A percentile compares a stretch with the other conserved stretches of the same genome.
Evolutionary conservation across 2,888 invertebrate genomes (phyloP).

Genomic region (Acleris emargana): DNA sequence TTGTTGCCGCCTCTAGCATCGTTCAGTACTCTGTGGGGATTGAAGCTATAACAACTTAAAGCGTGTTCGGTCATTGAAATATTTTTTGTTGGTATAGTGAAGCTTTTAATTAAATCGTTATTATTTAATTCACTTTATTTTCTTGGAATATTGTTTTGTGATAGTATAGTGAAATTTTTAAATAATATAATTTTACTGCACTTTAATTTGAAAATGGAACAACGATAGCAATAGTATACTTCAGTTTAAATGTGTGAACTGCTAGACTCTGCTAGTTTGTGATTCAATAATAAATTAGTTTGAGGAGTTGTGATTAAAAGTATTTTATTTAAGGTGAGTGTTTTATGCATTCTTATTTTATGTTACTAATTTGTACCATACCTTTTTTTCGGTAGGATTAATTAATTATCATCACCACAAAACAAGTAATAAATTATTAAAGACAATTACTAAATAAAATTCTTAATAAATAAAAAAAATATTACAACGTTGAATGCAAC

Average conservation of each 20-base stretch:
- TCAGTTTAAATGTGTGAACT: slow-evolving; percentile 38
- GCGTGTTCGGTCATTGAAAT: slow-evolving; percentile 43
- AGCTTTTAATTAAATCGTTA: neutral
- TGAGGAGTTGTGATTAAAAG: slow-evolving; percentile 43
- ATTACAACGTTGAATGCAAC: neutral
- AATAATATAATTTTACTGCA: slow-evolving; percentile 5
- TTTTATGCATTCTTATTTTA: neutral
- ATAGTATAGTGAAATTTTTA: slow-evolving; percentile 4
- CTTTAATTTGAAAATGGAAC: slow-evolving; percentile 12
- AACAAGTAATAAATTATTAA: too few species aligned
- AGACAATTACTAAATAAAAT: too few species aligned
- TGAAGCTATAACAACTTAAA: slow-evolving; percentile 33
- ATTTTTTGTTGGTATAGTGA: slow-evolving; percentile 21
- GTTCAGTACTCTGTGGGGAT: slow-evolving; percentile 45
- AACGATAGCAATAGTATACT: slow-evolving; percentile 26
- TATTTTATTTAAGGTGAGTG: slow-evolving; percentile 13
- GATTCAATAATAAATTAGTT: slow-evolving; percentile 52
- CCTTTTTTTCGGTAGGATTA: too few species aligned
- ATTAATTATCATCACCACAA: too few species aligned
- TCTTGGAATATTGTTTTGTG: too few species aligned
- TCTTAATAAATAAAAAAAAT: neutral
- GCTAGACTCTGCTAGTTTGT: slow-evolving; percentile 56
- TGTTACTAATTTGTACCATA: neutral
- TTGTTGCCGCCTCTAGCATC: slow-evolving; percentile 41
- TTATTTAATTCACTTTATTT: neutral